Evolutionary conservation across 2,888 invertebrate species (phyloP), one percentile per base, ranked within the genome.

Genomic region (Pantelozetes paolii): DNA sequence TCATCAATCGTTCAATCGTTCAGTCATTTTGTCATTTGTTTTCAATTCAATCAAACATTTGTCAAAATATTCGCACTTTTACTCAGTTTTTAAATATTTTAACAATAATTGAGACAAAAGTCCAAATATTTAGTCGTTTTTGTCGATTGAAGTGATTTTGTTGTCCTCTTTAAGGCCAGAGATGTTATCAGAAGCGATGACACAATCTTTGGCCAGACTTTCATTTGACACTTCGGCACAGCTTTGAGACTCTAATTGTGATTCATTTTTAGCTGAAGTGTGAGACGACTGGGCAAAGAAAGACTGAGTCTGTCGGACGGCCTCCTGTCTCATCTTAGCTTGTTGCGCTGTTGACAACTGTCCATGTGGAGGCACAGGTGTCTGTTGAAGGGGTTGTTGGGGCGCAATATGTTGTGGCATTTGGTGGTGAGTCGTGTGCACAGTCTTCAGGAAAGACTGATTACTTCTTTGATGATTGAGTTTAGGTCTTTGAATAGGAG

Each of bases 261-360:
- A 67, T 11, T 67, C 67, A 23, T 40, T 67, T 23, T 67, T 67
- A 13, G 57, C 11, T 9, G 36, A 32, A 1, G 32, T 26, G n/a
- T 3, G 18, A 20, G 67, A 67, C 28, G 73, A 62, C 48, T 77
- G 77, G 40, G 76, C 75, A 72, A 79, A 79, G 72, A 79, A 79
- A 75, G 77, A 77, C 73, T 78, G 78, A 23, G 79, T 79, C 69
- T 77, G 76, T 70, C 78, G 78, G 59, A 79, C 76, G 50, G 79
- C 79, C 75, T 79, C 79, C 9, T 77, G 78, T 74, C 79, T 72
- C 73, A 78, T 75, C 73, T 79, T 78, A n/a, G 78, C 78, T 69
- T 79, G 77, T 71, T 79, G 78, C 13, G 78, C 78, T n/a, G 77
- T 76, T 15, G 78, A 77, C 71, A 79, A 75, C 73, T 75, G 74